Percentiles rank a stretch among this genome's conserved stretches.
Evolutionary conservation across 2,113 vertebrate genomes (phyloP).

Genomic region (Mobula birostris): DNA sequence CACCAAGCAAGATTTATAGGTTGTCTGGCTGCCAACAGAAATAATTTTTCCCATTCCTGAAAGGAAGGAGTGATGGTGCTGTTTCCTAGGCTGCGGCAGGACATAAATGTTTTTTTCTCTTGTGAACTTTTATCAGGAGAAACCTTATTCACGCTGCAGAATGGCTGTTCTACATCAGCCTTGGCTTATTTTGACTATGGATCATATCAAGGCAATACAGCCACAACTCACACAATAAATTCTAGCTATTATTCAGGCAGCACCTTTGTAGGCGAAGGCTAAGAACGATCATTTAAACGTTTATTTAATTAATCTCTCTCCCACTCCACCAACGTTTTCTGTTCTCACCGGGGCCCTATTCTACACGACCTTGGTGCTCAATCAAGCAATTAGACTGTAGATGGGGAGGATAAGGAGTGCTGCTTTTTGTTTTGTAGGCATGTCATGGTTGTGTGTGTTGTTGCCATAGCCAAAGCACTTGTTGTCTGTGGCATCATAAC

Average conservation of each 20-base stretch:
- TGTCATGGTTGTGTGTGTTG: no score
- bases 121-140: background rate
- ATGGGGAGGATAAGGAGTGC: no score
- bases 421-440: no score
- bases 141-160: background rate
- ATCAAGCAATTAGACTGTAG: no score
- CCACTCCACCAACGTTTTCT: background rate
- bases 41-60: background rate
- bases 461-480: no score
- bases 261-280: background rate
- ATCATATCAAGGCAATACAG: background rate
- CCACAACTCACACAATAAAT: background rate
- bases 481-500: no score
- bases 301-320: background rate
- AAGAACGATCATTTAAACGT: background rate
- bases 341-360: background rate
- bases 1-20: background rate
- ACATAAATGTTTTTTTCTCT: background rate
- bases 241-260: background rate
- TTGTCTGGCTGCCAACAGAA: constrained; percentile 18
- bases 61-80: constrained; percentile 3
- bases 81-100: background rate
- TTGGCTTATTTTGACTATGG: background rate
- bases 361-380: background rate
- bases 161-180: background rate